phyloP scores from a whole-genome alignment of 2,113 vertebrate genomes.

The Hemiscyllium ocellatum region DNA sequence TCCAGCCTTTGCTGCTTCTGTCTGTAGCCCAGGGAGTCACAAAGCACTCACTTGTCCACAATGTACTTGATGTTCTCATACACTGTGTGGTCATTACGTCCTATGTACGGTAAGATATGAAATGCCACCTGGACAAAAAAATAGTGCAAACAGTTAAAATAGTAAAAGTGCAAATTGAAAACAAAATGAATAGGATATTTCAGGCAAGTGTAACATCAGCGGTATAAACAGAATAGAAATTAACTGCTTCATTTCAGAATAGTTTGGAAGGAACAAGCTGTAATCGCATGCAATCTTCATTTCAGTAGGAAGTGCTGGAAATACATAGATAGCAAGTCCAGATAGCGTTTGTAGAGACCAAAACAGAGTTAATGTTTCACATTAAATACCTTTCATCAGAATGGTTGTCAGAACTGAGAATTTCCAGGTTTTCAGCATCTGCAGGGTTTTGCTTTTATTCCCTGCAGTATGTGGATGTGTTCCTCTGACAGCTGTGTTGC shows the following conservation, averaged over 20 bases:
- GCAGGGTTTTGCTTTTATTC: neutral
- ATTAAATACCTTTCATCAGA: neutral
- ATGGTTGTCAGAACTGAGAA: neutral
- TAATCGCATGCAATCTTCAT: neutral
- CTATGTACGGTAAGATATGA: constrained; percentile 80
- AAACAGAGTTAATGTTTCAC: neutral
- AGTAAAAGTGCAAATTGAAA: neutral
- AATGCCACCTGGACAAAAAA: constrained; percentile 70
- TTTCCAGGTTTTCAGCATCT: neutral
- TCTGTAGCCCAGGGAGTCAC: neutral
- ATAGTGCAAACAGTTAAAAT: neutral
- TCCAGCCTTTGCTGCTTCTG: neutral
- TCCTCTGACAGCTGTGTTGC: neutral
- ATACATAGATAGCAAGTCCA: neutral
- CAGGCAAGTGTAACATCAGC: neutral
- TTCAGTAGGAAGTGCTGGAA: neutral
- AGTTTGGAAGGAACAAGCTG: neutral
- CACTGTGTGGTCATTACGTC: constrained; percentile 72
- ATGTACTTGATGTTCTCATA: constrained; percentile 82
- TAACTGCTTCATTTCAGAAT: neutral
- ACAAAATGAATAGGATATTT: neutral
- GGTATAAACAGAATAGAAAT: neutral
- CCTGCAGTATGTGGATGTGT: neutral
- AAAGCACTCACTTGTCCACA: constrained; percentile 69
- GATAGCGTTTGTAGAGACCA: neutral